Evolutionary conservation across 2,888 invertebrate species (phyloP), one percentile per base, ranked within the genome.

Genomic region (Pammene aurita): DNA sequence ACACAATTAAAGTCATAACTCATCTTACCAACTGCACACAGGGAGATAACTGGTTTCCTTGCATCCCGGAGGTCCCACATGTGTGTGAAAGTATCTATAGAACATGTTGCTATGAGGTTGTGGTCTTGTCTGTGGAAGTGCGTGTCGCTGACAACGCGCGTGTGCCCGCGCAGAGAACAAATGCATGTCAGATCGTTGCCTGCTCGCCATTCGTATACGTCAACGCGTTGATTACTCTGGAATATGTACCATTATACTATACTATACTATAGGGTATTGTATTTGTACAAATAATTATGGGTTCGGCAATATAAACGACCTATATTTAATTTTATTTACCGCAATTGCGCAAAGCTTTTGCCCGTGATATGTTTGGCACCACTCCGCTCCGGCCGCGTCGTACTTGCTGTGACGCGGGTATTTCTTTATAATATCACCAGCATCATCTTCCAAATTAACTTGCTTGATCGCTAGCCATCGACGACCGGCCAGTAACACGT

Each of bases 41-140:
- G 89, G 6, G 98, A 97, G 56, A 96, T 87, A 13, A 95, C 94
- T 16, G 98, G 98, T 84, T 96, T 95, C 72, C 97, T 94, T 9
- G 96, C 93, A 88, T 98, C 98, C 77, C 98, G 90, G 62, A 97
- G 93, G 83, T 99, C 98, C 98, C 98, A 98, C 67, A 98, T 94
- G 84, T 98, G 96, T 46, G 98, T 97, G 80, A 96, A 98, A 50
- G 98, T 97, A 83, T 98, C 98, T 65, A 97, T 97, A 5, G 98
- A 98, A 81, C 98, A 98, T 55, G 98, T 97, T 9, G 98, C 93
- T 74, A 93, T 90, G 11, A 93, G 78, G 69, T 93, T 93, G 71
- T 93, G 92, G 72, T 93, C 93, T 75, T 93, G 93, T 74, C 93
- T 83, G 80, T 98, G 98, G 96, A 98, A 99, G 87, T 98, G 97